Evolutionary conservation across 2,888 invertebrate species (phyloP).

Genomic region (Hemistola chrysoprasaria): DNA sequence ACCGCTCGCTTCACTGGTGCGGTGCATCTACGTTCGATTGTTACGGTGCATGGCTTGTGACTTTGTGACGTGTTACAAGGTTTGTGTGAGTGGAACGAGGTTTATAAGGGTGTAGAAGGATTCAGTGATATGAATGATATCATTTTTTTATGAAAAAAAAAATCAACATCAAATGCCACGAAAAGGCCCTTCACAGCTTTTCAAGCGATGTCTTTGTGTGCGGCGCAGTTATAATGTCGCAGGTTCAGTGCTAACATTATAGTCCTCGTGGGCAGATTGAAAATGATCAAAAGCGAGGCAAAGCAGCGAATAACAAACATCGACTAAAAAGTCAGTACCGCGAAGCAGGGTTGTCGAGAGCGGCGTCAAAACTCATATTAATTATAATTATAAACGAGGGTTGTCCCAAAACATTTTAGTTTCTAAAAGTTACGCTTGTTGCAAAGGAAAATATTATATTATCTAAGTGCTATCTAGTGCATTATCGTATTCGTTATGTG

Average conservation of each 20-base stretch:
- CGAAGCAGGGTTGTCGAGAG: constrained; percentile 72
- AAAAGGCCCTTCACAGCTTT: not conserved
- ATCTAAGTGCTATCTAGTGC: constrained; percentile 82
- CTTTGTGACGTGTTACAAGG: not conserved
- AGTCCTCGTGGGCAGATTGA: not conserved
- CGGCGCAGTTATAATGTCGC: constrained; percentile 7
- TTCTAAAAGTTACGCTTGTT: constrained; percentile 61
- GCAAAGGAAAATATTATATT: constrained; percentile 66
- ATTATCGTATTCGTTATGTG: constrained; percentile 77
- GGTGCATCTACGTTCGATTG: constrained; percentile 37
- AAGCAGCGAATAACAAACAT: constrained; percentile 23
- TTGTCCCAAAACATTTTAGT: constrained; percentile 80
- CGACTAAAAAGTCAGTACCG: constrained; percentile 32
- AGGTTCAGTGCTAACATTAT: constrained; percentile 18
- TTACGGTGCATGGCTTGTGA: constrained; percentile 25
- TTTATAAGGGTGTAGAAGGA: no score
- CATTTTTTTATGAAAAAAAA: no score
- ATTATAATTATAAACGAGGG: constrained; percentile 77
- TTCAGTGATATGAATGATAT: not conserved
- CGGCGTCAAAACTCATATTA: constrained; percentile 70
- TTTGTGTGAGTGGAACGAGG: no score
- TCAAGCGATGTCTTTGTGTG: not conserved
- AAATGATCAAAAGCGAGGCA: constrained; percentile 14
- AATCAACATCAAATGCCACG: no score
- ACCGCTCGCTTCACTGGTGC: constrained; percentile 54